phyloP scores from a whole-genome alignment of 2,888 invertebrate genomes.

The Actias luna region DNA sequence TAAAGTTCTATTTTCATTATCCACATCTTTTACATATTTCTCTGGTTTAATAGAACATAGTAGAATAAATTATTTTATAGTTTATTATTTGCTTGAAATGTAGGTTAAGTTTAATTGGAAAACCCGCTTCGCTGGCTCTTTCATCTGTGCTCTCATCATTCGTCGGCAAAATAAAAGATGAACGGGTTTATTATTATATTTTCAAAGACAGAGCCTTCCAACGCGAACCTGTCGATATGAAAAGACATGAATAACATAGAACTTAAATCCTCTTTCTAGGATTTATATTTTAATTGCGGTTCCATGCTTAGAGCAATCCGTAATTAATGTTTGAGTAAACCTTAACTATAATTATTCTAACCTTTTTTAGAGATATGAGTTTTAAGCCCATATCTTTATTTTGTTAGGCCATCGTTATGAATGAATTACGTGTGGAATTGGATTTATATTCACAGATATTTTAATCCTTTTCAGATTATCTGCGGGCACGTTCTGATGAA shows the following conservation, averaged over 20 bases:
- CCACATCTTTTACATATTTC: not conserved
- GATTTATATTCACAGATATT: not conserved
- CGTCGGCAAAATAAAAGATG: constrained; percentile 26
- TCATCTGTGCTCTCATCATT: constrained; percentile 23
- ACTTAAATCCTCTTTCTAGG: not conserved
- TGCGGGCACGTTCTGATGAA: constrained; percentile 62
- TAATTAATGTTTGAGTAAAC: not conserved
- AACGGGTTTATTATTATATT: constrained; percentile 28
- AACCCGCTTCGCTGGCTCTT: constrained; percentile 17
- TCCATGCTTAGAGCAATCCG: not conserved
- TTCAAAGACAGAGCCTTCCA: constrained; percentile 33
- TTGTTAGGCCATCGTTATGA: not conserved
- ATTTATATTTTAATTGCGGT: not conserved
- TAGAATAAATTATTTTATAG: not conserved
- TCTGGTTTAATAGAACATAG: not conserved
- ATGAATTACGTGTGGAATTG: not conserved
- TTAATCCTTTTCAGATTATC: constrained; percentile 52
- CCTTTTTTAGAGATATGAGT: not conserved
- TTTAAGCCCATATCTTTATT: not conserved
- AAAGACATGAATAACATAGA: constrained; percentile 21
- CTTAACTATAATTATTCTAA: not conserved
- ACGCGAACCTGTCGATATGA: constrained; percentile 23
- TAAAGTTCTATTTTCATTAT: not conserved
- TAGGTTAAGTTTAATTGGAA: constrained; percentile 30
- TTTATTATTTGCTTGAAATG: constrained; percentile 11